Percentiles rank a stretch among this genome's conserved stretches.
Evolutionary conservation across 2,113 vertebrate species (phyloP).

Genomic region (Struthio camelus): DNA sequence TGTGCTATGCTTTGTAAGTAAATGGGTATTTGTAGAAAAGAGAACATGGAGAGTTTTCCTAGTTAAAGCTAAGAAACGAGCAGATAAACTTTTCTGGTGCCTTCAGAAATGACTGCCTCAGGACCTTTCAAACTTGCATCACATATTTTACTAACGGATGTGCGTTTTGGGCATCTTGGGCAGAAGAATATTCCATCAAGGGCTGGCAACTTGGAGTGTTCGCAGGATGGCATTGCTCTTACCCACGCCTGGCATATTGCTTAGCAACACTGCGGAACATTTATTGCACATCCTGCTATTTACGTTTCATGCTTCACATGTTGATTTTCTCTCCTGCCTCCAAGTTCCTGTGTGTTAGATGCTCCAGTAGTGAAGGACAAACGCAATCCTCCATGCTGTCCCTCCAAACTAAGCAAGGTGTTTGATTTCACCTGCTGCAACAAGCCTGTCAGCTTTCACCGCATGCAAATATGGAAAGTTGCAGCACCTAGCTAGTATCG

Average conservation of each 20-base stretch:
- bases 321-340: neutral
- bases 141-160: neutral
- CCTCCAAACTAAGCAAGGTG: neutral
- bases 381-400: neutral
- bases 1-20: neutral
- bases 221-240: neutral
- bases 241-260: conserved; percentile 11
- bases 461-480: neutral
- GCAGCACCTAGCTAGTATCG: neutral
- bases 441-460: neutral
- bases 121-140: neutral
- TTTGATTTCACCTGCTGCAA: neutral
- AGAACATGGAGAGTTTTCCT: neutral
- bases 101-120: neutral
- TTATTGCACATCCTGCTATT: conserved; percentile 46
- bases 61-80: neutral
- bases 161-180: neutral
- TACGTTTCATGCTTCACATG: conserved; percentile 28
- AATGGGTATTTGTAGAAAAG: neutral
- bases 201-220: neutral
- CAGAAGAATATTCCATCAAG: conserved; percentile 8
- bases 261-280: neutral
- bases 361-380: neutral
- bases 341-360: neutral
- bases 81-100: neutral